phyloP scores from a whole-genome alignment of 1,140 invertebrate species.

The Trialeurodes vaporariorum region DNA sequence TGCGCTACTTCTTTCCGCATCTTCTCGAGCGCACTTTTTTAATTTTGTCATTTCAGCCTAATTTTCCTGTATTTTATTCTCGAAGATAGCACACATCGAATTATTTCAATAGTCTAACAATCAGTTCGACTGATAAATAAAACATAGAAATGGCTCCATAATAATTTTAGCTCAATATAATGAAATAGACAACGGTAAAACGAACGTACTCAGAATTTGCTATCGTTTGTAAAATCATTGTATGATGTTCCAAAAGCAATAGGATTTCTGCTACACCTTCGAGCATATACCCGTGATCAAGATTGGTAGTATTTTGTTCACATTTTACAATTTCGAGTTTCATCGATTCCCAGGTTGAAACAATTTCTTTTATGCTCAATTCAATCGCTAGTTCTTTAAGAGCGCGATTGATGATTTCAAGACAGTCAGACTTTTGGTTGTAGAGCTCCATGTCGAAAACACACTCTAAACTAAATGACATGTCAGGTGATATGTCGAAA shows the following conservation, averaged over 20 bases:
- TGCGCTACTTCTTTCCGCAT: too few relatives aligned
- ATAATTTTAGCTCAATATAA: slow-evolving; percentile 10
- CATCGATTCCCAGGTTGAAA: slow-evolving; percentile 32
- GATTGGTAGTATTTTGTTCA: slow-evolving; percentile 36
- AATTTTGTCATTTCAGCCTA: too few relatives aligned
- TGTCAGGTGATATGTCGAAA: slow-evolving; percentile 76
- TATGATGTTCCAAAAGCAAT: slow-evolving; percentile 71
- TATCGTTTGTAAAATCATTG: slow-evolving; percentile 82
- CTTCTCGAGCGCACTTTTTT: too few relatives aligned
- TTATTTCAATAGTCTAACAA: too few relatives aligned
- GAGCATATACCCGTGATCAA: slow-evolving; percentile 55
- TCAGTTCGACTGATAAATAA: too few relatives aligned
- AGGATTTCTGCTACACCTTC: slow-evolving; percentile 70
- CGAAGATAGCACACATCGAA: too few relatives aligned
- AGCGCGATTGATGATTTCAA: slow-evolving; percentile 73
- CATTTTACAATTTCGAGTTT: neutral
- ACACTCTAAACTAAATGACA: slow-evolving; percentile 69
- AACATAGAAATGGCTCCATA: too few relatives aligned
- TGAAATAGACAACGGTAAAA: slow-evolving; percentile 7
- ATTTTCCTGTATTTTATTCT: too few relatives aligned
- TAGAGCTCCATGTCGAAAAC: slow-evolving; percentile 86
- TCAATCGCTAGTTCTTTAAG: slow-evolving; percentile 82
- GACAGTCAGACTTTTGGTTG: slow-evolving; percentile 66
- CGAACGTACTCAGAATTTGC: slow-evolving; percentile 57
- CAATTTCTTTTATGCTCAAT: slow-evolving; percentile 65